phyloP scores from a whole-genome alignment of 2,113 vertebrate genomes.

The Turnix velox region DNA sequence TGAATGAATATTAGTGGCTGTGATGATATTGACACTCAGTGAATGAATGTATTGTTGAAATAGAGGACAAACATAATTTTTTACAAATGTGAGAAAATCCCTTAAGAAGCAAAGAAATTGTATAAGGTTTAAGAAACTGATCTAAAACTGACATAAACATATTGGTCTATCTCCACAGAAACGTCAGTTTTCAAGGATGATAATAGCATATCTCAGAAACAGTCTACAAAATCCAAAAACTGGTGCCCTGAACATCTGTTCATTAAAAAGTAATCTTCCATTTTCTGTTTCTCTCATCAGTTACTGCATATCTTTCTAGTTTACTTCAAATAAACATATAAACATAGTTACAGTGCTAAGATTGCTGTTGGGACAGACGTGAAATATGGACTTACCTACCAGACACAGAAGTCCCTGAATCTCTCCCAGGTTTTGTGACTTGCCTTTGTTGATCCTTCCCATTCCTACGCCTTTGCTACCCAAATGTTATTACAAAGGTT shows the following conservation, averaged over 20 bases:
- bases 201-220: not conserved
- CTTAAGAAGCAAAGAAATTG: not conserved
- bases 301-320: not conserved
- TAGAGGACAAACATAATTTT: not conserved
- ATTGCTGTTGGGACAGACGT: not conserved
- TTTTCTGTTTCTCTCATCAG: not conserved
- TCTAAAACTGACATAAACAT: not conserved
- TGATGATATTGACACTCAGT: not conserved
- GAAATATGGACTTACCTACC: not conserved
- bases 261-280: not conserved
- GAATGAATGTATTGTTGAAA: not conserved
- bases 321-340: not conserved
- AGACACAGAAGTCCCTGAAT: not conserved
- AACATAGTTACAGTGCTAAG: not conserved
- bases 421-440: not conserved
- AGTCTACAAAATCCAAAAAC: not conserved
- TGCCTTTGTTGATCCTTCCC: not conserved
- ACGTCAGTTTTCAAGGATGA: not conserved
- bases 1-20: not conserved
- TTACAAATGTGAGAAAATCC: not conserved
- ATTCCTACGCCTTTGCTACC: not conserved
- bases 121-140: not conserved
- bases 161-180: not conserved
- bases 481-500: not conserved
- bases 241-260: not conserved